These are phyloP conservation scores for Scalopus aquaticus DNA, from an alignment of 2,113 vertebrate species.

Conservation along the genomic window DNA sequence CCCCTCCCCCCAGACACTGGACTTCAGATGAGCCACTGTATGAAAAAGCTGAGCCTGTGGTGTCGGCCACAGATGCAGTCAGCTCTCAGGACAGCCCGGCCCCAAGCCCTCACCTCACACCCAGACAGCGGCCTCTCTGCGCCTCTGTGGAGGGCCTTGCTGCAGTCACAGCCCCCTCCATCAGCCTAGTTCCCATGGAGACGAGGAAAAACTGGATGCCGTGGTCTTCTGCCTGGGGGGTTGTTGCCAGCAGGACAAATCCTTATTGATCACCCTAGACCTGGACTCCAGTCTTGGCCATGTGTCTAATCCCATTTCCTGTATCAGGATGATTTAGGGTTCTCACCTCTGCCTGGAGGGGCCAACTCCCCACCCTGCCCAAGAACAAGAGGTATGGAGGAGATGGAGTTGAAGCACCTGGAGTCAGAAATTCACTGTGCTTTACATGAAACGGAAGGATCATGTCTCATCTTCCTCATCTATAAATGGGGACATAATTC, in stretches of 20 bases:
- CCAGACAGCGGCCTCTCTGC: neutral
- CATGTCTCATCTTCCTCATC: neutral
- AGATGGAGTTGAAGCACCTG: neutral
- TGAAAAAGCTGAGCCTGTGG: neutral
- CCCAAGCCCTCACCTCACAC: neutral
- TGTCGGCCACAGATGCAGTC: accelerated
- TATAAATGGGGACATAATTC: neutral
- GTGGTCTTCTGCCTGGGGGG: neutral
- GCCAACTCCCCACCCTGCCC: neutral
- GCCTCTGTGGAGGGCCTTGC: neutral
- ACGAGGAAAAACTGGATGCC: neutral
- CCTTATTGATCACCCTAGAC: neutral
- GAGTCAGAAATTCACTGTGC: neutral
- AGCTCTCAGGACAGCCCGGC: neutral
- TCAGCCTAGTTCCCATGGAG: neutral
- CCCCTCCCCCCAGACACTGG: too few species aligned
- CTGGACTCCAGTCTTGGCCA: neutral
- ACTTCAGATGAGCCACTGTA: neutral
- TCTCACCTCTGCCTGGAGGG: neutral
- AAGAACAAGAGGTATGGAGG: neutral
- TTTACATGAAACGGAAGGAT: neutral
- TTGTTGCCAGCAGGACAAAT: neutral
- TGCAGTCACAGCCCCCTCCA: neutral
- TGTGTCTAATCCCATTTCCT: neutral
- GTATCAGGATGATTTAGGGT: neutral